phyloP scores from a whole-genome alignment of 2,797 vertebrate species.

The Sebastolobus alascanus region DNA sequence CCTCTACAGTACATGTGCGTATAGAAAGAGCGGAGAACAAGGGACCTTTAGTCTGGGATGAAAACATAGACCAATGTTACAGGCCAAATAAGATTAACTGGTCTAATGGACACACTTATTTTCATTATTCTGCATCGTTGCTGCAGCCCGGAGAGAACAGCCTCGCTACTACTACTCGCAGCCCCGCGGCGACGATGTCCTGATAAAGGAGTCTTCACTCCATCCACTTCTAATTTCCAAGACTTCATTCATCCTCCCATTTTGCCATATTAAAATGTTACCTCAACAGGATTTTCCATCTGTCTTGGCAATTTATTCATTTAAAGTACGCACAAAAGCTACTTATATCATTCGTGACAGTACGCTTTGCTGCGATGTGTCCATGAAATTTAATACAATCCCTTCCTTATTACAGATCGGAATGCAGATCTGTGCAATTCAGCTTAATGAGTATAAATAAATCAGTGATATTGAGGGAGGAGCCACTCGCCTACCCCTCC shows the following conservation, averaged over 20 bases:
- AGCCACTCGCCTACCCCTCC: constrained; percentile 34
- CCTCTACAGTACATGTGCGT: constrained; percentile 68
- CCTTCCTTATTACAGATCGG: constrained; percentile 38
- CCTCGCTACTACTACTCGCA: constrained; percentile 31
- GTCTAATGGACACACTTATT: constrained; percentile 83
- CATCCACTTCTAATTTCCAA: constrained; percentile 52
- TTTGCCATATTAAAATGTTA: constrained; percentile 46
- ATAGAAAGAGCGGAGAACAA: constrained; percentile 76
- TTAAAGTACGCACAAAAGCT: constrained; percentile 29
- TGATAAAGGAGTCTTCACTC: constrained; percentile 43
- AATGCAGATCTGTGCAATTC: constrained; percentile 53
- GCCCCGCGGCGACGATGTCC: constrained; percentile 43
- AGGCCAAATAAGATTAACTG: constrained; percentile 80
- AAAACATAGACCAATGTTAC: constrained; percentile 77
- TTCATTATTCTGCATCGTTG: constrained; percentile 80
- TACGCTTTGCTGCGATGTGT: constrained; percentile 21
- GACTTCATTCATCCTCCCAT: constrained; percentile 39
- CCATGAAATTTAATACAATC: constrained; percentile 39
- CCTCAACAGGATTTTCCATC: constrained; percentile 37
- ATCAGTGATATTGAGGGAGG: constrained; percentile 72
- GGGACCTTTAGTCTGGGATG: constrained; percentile 69
- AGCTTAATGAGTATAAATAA: constrained; percentile 70
- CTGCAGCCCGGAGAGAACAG: constrained; percentile 56
- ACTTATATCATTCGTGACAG: constrained; percentile 11
- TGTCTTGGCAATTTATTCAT: constrained; percentile 47